Evolutionary conservation across 2,113 vertebrate species (phyloP).

Genomic region (Vimba vimba): DNA sequence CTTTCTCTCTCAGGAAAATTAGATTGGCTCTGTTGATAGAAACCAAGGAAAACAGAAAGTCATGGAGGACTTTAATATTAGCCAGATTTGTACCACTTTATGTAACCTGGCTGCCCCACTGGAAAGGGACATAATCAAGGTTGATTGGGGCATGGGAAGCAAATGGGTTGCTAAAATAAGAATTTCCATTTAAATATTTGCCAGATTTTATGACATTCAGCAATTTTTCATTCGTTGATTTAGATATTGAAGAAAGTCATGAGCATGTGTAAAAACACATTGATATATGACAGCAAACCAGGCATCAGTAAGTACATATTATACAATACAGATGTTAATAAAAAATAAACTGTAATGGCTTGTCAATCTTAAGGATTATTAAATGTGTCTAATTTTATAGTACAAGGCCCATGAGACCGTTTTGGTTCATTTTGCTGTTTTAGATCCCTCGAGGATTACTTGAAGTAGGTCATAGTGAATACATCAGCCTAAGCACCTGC

Average conservation of each 20-base stretch:
- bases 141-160: not conserved
- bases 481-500: slow-evolving; percentile 19
- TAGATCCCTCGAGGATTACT: not conserved
- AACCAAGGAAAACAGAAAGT: slow-evolving; percentile 14
- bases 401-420: not conserved
- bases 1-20: not conserved
- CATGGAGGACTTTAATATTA: not conserved
- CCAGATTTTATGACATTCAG: not conserved
- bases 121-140: not conserved
- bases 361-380: slow-evolving; percentile 1
- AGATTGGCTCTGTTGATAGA: slow-evolving; percentile 3
- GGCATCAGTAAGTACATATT: not conserved
- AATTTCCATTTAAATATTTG: not conserved
- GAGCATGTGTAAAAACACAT: not conserved
- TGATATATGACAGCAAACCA: not conserved
- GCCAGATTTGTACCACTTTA: not conserved
- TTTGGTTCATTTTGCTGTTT: slow-evolving; percentile 1
- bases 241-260: not conserved
- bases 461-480: slow-evolving; percentile 20
- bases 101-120: not conserved
- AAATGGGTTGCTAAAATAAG: not conserved
- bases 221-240: not conserved
- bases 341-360: not conserved
- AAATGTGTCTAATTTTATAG: slow-evolving; percentile 16
- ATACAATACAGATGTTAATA: not conserved